Percentiles rank a stretch among this genome's conserved stretches.
Evolutionary conservation across 1,140 invertebrate genomes (phyloP).

Genomic region (Planococcus citri): DNA sequence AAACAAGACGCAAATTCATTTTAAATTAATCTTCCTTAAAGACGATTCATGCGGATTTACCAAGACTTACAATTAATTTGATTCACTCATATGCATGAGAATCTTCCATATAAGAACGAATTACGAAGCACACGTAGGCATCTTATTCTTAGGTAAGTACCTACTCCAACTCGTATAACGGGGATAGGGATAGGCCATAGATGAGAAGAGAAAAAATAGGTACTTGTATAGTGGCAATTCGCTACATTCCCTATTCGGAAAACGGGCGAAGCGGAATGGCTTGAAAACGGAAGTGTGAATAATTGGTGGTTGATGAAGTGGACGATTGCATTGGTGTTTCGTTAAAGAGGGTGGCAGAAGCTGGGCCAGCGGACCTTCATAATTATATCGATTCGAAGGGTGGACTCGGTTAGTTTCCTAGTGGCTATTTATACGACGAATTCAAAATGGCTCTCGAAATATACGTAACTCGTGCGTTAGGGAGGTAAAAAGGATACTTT

Average conservation of each 20-base stretch:
- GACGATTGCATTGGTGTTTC: conserved; percentile 2
- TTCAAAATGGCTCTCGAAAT: not conserved
- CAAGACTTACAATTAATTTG: not conserved
- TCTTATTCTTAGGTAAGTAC: too few relatives aligned
- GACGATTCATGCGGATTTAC: not conserved
- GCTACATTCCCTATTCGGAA: not conserved
- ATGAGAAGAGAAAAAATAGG: not conserved
- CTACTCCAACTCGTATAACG: too few relatives aligned
- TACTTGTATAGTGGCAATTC: too few relatives aligned
- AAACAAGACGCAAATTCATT: not conserved
- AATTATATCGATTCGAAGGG: conserved; percentile 6
- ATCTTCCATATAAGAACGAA: too few relatives aligned
- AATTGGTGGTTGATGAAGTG: conserved; percentile 6
- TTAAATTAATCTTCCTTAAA: not conserved
- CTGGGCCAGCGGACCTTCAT: not conserved
- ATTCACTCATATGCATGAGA: not conserved
- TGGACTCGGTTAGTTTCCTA: conserved; percentile 5
- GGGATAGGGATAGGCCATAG: not conserved
- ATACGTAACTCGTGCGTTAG: not conserved
- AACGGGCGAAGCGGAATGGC: not conserved
- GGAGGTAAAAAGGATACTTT: too few relatives aligned
- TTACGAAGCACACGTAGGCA: too few relatives aligned
- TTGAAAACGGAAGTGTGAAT: not conserved
- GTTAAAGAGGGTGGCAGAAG: not conserved
- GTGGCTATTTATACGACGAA: not conserved